These are phyloP conservation scores for Metellina segmentata DNA, from an alignment of 2,888 invertebrate genomes.

Conservation along the genomic window DNA sequence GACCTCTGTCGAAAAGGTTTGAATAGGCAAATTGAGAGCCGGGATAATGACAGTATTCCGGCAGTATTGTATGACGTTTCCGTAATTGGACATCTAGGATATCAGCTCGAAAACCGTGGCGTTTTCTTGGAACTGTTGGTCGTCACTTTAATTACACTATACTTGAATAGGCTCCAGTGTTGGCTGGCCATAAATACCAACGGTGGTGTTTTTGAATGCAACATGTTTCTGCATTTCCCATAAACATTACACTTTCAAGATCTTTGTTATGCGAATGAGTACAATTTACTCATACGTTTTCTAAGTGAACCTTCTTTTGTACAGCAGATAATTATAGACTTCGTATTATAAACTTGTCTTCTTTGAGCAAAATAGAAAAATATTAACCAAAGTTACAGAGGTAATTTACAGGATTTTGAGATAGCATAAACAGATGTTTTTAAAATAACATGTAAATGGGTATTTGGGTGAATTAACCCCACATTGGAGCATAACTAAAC, in stretches of 20 bases:
- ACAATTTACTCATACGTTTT: not conserved
- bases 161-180: not conserved
- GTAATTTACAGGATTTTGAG: no score
- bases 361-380: no score
- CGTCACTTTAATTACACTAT: conserved; percentile 33
- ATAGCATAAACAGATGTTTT: no score
- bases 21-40: conserved; percentile 66
- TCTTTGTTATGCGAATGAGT: not conserved
- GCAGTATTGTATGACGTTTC: conserved; percentile 49
- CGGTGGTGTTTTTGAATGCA: not conserved
- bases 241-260: not conserved
- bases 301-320: not conserved
- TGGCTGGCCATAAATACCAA: not conserved
- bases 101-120: conserved; percentile 16
- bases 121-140: conserved; percentile 34
- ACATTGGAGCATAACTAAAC: no score
- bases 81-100: conserved; percentile 54
- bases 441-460: no score
- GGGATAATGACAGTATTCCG: conserved; percentile 53
- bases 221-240: not conserved
- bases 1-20: not conserved
- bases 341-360: no score
- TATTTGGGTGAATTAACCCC: no score
- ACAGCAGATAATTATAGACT: not conserved
- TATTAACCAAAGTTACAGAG: no score